Evolutionary conservation across 2,113 vertebrate genomes (phyloP).

Genomic region (Mus spicilegus): DNA sequence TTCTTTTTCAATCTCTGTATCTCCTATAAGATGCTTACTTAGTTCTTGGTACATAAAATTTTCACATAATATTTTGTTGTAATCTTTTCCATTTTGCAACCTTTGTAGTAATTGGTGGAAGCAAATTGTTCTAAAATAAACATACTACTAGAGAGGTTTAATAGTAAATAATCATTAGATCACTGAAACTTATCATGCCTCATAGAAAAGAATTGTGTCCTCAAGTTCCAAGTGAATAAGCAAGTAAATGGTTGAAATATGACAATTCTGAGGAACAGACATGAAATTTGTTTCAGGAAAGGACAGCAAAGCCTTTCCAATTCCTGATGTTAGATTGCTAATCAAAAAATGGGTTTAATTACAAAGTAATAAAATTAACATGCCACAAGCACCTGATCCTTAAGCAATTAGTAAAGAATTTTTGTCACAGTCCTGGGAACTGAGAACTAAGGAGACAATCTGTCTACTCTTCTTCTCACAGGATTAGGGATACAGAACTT

Average conservation of each 20-base stretch:
- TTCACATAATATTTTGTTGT: neutral
- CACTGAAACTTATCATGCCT: neutral
- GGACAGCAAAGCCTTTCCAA: neutral
- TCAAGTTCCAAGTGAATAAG: neutral
- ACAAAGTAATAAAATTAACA: neutral
- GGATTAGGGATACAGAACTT: neutral
- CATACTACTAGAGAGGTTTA: neutral
- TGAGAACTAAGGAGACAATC: neutral
- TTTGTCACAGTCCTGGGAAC: neutral
- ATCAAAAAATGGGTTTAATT: neutral
- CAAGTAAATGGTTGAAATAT: neutral
- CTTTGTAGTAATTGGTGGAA: neutral
- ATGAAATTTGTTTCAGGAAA: constrained; percentile 26
- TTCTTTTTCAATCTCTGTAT: neutral
- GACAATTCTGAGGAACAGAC: neutral
- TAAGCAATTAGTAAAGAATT: neutral
- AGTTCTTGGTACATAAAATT: neutral
- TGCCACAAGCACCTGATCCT: neutral
- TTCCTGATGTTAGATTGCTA: neutral
- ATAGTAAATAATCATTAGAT: neutral
- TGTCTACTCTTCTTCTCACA: neutral
- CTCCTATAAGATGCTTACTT: neutral
- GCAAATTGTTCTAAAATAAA: constrained; percentile 30
- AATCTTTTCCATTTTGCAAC: constrained; percentile 23
- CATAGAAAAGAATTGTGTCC: neutral